These are phyloP conservation scores for Sialia sialis DNA, from an alignment of 2,113 vertebrate species.

Conservation along the genomic window DNA sequence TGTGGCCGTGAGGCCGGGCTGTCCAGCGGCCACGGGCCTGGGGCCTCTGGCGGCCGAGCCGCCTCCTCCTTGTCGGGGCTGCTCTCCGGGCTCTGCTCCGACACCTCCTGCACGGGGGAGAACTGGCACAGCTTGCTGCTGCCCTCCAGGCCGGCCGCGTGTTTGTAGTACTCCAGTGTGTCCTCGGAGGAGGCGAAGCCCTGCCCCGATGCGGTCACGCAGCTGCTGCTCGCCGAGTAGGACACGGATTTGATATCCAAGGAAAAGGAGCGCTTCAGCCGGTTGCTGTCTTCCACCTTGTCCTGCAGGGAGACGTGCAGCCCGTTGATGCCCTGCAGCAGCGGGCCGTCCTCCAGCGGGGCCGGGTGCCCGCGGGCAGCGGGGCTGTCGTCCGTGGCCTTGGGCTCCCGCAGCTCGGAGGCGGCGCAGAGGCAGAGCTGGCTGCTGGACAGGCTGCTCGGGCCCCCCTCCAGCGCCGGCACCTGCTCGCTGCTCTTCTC, in stretches of 20 bases:
- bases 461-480: neutral
- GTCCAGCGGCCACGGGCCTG: slow-evolving; percentile 16
- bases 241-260: slow-evolving; percentile 88
- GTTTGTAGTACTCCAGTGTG: slow-evolving; percentile 77
- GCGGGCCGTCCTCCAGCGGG: slow-evolving; percentile 63
- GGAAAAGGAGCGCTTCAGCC: slow-evolving; percentile 91
- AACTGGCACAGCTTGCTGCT: slow-evolving; percentile 85
- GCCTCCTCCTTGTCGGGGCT: slow-evolving; percentile 84
- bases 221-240: slow-evolving; percentile 38
- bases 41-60: neutral
- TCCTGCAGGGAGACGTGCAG: slow-evolving; percentile 77
- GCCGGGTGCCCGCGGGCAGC: neutral
- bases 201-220: slow-evolving; percentile 44
- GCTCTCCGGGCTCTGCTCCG: slow-evolving; percentile 85
- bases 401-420: slow-evolving; percentile 47
- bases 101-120: slow-evolving; percentile 90
- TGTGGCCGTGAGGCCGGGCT: slow-evolving; percentile 59
- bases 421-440: slow-evolving; percentile 36
- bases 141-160: slow-evolving; percentile 73
- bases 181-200: slow-evolving; percentile 70
- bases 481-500: slow-evolving; percentile 55
- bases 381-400: neutral
- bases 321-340: slow-evolving; percentile 78
- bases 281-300: slow-evolving; percentile 78
- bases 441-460: neutral